A percentile compares a stretch with the other conserved stretches of the same genome.
Evolutionary conservation across 2,888 invertebrate species (phyloP).

Genomic region (Polydrusus tereticollis): DNA sequence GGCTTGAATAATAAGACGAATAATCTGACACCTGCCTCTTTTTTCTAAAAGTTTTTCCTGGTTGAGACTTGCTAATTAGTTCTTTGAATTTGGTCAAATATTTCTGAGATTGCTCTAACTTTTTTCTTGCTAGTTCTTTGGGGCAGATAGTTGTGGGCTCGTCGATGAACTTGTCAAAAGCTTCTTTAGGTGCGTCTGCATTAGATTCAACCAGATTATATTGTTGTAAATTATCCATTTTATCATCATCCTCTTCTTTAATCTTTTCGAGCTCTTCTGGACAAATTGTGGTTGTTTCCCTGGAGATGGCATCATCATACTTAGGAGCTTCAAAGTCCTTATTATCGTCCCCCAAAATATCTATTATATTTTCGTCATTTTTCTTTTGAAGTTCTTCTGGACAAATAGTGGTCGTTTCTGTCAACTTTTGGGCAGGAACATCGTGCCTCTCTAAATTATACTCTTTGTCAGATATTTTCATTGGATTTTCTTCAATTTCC

Average conservation of each 20-base stretch:
- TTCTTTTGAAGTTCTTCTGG: neutral
- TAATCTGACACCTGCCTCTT: constrained; percentile 28
- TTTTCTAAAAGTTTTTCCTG: neutral
- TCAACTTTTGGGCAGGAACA: neutral
- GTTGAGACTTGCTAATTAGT: neutral
- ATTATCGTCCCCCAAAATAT: neutral
- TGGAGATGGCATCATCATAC: neutral
- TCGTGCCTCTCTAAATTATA: too few species aligned
- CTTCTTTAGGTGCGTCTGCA: neutral
- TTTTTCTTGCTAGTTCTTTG: neutral
- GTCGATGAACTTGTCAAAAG: neutral
- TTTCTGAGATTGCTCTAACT: neutral
- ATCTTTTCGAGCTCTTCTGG: constrained; percentile 11
- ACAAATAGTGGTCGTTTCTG: neutral
- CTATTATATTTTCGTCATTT: neutral
- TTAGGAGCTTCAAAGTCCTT: too few species aligned
- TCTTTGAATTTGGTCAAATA: constrained; percentile 3
- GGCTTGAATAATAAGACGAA: constrained; percentile 21
- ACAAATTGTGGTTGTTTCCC: constrained; percentile 17
- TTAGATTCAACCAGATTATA: neutral
- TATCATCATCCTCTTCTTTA: neutral
- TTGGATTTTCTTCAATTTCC: too few species aligned
- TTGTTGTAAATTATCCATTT: neutral
- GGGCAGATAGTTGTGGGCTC: neutral
- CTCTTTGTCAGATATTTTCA: too few species aligned